Evolutionary conservation across 2,888 invertebrate genomes (phyloP), one percentile per base, ranked within the genome.

Genomic region (Petrolisthes manimaculis): DNA sequence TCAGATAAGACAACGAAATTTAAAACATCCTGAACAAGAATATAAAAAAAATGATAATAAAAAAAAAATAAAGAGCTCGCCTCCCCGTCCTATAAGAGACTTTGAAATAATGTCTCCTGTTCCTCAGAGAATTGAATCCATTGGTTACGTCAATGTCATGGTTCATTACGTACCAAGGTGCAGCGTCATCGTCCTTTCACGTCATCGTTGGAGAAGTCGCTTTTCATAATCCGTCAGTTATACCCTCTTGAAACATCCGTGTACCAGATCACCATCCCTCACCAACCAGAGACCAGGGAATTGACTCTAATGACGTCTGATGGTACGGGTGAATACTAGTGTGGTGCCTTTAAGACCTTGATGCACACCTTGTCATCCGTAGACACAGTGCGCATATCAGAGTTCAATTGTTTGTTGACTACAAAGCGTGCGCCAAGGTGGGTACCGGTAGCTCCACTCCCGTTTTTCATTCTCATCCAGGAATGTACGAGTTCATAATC

Each of bases 151-250:
- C 84, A 84, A 84, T 84, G 87, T 88, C 87, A 84, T 84, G 87
- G 84, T 88, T 88, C 87, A 88, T 88, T 88, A 88, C 87, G 86
- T 77, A 12, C 18, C 56, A n/a, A 71, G 71, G 37, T 80, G 87
- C 87, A 21, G 12, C 69, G 83, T 88, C 87, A 88, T 79, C 87
- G 24, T 71, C 56, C 87, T 83, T 88, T 88, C 79, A 88, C 79
- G 87, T 88, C 87, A 88, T 56, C 78, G 84, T 61, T 56, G 71
- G 80, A 88, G 83, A 88, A 88, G 84, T 56, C 83, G 83, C 84
- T 84, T 88, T 86, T 88, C 87, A 88, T 88, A 88, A 88, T 88
- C 87, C 84, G 87, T 88, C 87, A 88, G 87, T 88, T 88, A 88
- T 88, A 88, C 87, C 80, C 87, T 78, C 87, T 84, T 55, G 67